These are phyloP conservation scores for Perithous albicinctus DNA, from an alignment of 2,888 invertebrate genomes.

Conservation along the genomic window DNA sequence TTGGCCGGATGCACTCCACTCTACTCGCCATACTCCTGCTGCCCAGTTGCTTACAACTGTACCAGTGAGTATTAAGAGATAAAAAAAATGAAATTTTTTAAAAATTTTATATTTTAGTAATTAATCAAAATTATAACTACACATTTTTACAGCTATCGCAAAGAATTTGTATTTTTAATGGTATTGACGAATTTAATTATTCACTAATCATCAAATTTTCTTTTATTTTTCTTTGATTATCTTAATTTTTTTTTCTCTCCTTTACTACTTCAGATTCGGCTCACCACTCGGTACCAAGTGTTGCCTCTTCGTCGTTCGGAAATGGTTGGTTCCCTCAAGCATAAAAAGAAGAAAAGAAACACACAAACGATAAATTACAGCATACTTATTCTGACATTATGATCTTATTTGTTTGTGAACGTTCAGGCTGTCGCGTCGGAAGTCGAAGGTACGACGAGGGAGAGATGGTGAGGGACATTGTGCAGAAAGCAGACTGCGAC, in stretches of 20 bases:
- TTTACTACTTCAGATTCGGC: conserved; percentile 50
- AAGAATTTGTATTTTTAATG: too few relatives aligned
- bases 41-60: conserved; percentile 93
- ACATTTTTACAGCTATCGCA: too few relatives aligned
- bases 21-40: conserved; percentile 89
- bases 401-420: conserved; percentile 3
- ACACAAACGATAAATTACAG: too few relatives aligned
- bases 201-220: too few relatives aligned
- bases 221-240: too few relatives aligned
- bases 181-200: too few relatives aligned
- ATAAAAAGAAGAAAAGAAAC: neutral
- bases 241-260: too few relatives aligned
- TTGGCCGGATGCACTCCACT: conserved; percentile 90
- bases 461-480: conserved; percentile 87
- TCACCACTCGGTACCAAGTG: conserved; percentile 27
- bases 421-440: conserved; percentile 88
- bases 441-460: conserved; percentile 89
- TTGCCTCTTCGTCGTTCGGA: conserved; percentile 24
- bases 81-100: neutral
- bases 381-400: conserved; percentile 4
- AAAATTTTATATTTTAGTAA: too few relatives aligned
- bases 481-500: conserved; percentile 88
- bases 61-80: conserved; percentile 77
- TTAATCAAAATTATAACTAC: too few relatives aligned
- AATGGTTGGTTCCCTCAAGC: conserved; percentile 44